These are phyloP conservation scores for Dipodomys ordii DNA, from an alignment of 2,113 vertebrate species.

Conservation along the genomic window DNA sequence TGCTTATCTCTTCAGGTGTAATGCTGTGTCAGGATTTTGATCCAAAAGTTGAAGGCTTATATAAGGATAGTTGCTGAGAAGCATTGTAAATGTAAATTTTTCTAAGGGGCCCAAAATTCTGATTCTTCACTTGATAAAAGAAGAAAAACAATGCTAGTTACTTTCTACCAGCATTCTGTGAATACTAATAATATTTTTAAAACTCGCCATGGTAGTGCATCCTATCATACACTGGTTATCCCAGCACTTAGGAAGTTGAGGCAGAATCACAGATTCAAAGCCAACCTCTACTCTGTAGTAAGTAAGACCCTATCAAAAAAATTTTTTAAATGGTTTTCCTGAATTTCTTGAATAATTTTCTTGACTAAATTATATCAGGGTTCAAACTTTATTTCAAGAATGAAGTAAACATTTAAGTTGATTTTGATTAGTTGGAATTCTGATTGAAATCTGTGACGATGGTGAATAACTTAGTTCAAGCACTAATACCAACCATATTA, in stretches of 20 bases:
- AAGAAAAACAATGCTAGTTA: not conserved
- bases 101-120: not conserved
- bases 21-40: not conserved
- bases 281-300: not conserved
- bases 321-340: not conserved
- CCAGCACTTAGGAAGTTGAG: not conserved
- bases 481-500: not conserved
- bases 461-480: too few relatives aligned
- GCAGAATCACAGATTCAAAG: too few relatives aligned
- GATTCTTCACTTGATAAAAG: not conserved
- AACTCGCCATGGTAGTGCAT: not conserved
- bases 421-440: not conserved
- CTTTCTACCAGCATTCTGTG: not conserved
- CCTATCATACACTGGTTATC: too few relatives aligned
- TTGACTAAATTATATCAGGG: not conserved
- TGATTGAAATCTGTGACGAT: not conserved
- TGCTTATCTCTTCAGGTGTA: not conserved
- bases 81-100: not conserved
- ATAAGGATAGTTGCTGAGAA: not conserved
- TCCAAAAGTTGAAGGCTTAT: not conserved
- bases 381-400: not conserved
- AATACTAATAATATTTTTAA: not conserved
- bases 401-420: not conserved
- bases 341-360: not conserved
- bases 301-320: not conserved